Conservation (phyloP, 2,113 vertebrate genomes). For the Psephotus haematonotus region DNA sequence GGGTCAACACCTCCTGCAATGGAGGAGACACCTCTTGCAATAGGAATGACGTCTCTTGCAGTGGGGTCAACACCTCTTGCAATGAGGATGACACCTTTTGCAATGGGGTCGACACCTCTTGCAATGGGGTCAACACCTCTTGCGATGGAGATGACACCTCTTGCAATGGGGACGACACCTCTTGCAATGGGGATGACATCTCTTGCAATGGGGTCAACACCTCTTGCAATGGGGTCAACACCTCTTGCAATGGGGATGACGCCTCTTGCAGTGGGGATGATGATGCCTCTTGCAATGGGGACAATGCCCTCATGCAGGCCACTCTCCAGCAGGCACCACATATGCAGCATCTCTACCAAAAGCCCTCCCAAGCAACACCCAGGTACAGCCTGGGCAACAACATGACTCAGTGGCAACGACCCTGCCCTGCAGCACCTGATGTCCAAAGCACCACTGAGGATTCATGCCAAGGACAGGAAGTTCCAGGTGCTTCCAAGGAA, state of each 20-base stretch:
- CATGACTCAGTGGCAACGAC: fast-evolving
- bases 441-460: background rate
- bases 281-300: background rate
- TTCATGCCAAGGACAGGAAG: background rate
- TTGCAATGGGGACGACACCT: too few relatives aligned
- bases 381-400: background rate
- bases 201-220: too few relatives aligned
- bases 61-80: too few relatives aligned
- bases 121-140: too few relatives aligned
- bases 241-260: too few relatives aligned
- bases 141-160: background rate
- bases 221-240: too few relatives aligned
- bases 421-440: background rate
- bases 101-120: background rate
- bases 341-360: background rate
- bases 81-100: too few relatives aligned
- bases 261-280: background rate
- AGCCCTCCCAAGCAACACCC: background rate
- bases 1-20: too few relatives aligned
- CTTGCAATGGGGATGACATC: too few relatives aligned
- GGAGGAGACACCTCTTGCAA: too few relatives aligned
- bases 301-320: fast-evolving
- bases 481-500: background rate
- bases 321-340: background rate
- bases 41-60: background rate